Evolutionary conservation across 2,797 vertebrate species (phyloP), one percentile per base, ranked within the genome.

Genomic region (Cephalopachus bancanus): DNA sequence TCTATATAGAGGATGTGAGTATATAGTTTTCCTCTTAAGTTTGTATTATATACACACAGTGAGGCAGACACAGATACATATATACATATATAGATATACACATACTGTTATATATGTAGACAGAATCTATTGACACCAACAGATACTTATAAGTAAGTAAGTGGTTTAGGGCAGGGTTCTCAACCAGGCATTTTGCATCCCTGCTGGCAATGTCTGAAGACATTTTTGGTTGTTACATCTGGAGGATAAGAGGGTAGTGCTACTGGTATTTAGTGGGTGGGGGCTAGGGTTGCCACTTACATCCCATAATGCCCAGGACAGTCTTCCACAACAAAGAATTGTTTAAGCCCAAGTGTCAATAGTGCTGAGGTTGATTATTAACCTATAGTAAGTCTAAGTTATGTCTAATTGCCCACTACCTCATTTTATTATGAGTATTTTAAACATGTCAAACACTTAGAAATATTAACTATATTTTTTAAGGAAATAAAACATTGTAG

Each of bases 331-430:
- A 1, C 37, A 24, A 44, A 62, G 71, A 65, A 22, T 19, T 20
- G 0, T 55, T 16, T 14, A 19, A 26, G 20, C 44, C n/a, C 33
- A 12, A 33, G 10, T 4, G 14, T 33, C 9, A 0, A 0, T n/a
- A 6, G 65, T 10, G 30, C 78, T 59, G 12, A 30, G 33, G 26
- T 22, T 33, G 72, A 72, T 33, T 8, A 22, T 76, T 16, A 75
- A 59, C 59, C 30, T 37, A 9, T 1, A 74, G 7, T 1, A 49
- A 20, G 37, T 75, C 67, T 75, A 49, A 44, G 5, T 30, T 37
- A n/a, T 8, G 2, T 65, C 22, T 72, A 7, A 24, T 87, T 64
- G 53, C 16, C 69, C 37, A 16, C 14, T 8, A 51, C 10, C 76
- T 84, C 20, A 11, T 84, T 76, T 83, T 55, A 55, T 60, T 69